Evolutionary conservation across 2,888 invertebrate genomes (phyloP).

Genomic region (Thera obeliscata): DNA sequence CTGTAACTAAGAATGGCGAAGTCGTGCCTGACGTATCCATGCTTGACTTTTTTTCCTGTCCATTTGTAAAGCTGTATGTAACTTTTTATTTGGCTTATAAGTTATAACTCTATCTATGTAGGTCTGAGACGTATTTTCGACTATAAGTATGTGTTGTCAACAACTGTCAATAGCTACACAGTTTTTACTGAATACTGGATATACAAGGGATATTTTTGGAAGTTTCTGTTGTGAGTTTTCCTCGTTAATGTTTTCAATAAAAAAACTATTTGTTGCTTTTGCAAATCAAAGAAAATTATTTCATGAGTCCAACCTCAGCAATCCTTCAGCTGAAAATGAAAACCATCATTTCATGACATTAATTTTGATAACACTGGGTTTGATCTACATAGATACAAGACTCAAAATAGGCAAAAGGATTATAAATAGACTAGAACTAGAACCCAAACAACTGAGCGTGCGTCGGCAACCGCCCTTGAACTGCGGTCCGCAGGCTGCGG

Average conservation of each 20-base stretch:
- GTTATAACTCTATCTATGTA: too few species aligned
- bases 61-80: too few species aligned
- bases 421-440: constrained; percentile 36
- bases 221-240: too few species aligned
- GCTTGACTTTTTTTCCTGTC: constrained; percentile 28
- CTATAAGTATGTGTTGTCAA: too few species aligned
- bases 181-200: too few species aligned
- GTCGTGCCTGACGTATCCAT: constrained; percentile 36
- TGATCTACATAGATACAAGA: constrained; percentile 8
- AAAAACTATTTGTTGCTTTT: too few species aligned
- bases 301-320: background rate
- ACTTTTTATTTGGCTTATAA: too few species aligned
- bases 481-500: constrained; percentile 65
- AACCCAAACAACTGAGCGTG: constrained; percentile 74
- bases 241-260: too few species aligned
- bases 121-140: too few species aligned
- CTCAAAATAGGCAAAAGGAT: constrained; percentile 22
- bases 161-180: too few species aligned
- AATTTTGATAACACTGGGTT: background rate
- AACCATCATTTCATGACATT: constrained; percentile 5
- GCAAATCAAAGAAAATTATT: background rate
- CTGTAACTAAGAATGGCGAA: constrained; percentile 40
- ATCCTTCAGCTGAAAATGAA: constrained; percentile 12
- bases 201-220: too few species aligned
- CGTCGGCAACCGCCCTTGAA: constrained; percentile 81